These are phyloP conservation scores for Sapajus apella DNA, from an alignment of 2,113 vertebrate genomes.

Conservation along the genomic window DNA sequence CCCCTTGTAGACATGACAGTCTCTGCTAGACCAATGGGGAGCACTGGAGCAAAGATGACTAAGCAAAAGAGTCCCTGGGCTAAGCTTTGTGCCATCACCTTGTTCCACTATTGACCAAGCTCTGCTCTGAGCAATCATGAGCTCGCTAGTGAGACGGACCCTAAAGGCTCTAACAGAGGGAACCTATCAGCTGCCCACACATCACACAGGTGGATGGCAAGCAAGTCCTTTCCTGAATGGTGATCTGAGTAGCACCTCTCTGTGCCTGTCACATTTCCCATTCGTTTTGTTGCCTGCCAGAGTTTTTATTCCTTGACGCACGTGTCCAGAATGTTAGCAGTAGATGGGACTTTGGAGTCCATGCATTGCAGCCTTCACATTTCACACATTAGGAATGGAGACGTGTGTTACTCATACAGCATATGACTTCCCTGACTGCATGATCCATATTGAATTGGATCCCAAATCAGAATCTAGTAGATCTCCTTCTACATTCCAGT, in stretches of 20 bases:
- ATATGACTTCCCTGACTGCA: not conserved
- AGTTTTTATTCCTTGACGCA: not conserved
- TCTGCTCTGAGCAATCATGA: not conserved
- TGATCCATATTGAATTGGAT: not conserved
- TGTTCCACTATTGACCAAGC: not conserved
- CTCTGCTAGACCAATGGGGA: not conserved
- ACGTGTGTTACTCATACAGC: no score
- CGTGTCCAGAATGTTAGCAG: not conserved
- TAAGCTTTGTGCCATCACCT: not conserved
- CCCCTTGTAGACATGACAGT: not conserved
- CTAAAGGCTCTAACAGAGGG: not conserved
- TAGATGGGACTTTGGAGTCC: accelerated
- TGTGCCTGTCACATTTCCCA: not conserved
- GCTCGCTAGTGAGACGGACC: not conserved
- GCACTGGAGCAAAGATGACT: not conserved
- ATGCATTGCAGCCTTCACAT: accelerated
- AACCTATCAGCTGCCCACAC: not conserved
- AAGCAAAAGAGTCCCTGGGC: no score
- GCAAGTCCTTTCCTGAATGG: not conserved
- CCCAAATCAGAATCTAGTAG: not conserved
- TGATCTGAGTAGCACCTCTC: not conserved
- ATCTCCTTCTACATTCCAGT: not conserved
- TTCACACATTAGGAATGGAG: accelerated
- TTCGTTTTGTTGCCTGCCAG: not conserved
- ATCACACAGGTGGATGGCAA: not conserved